Percentiles rank a stretch among this genome's conserved stretches.
These are phyloP conservation scores for Plectrocnemia conspersa DNA, from an alignment of 1,140 invertebrate species.

Conservation along the genomic window DNA sequence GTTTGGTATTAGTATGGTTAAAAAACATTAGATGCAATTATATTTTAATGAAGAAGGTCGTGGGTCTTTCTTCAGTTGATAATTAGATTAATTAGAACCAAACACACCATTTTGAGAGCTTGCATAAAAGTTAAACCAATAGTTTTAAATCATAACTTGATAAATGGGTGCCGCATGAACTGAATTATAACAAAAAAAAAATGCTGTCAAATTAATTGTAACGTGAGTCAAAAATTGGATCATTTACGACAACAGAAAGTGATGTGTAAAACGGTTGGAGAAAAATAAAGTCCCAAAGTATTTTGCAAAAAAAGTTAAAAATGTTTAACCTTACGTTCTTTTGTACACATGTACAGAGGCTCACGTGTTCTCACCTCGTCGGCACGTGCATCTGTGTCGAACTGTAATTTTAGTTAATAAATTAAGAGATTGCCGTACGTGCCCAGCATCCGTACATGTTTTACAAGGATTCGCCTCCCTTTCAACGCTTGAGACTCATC, in stretches of 20 bases:
- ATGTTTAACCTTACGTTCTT: not conserved
- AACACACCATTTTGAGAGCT: no score
- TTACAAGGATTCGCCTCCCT: no score
- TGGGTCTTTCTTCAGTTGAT: no score
- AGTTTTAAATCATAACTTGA: no score
- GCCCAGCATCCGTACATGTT: not conserved
- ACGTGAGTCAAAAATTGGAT: not conserved
- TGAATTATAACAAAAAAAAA: no score
- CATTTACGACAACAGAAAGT: not conserved
- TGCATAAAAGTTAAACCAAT: no score
- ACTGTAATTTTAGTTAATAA: slow-evolving; percentile 21
- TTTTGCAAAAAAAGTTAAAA: not conserved
- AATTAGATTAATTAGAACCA: no score
- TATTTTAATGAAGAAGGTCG: no score
- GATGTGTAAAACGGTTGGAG: not conserved
- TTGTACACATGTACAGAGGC: not conserved
- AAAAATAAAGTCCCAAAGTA: not conserved
- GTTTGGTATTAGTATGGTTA: no score
- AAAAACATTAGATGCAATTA: no score
- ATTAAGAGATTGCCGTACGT: slow-evolving; percentile 9
- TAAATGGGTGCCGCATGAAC: no score
- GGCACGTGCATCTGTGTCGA: slow-evolving; percentile 3
- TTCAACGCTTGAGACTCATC: no score
- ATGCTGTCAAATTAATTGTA: not conserved
- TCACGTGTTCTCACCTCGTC: slow-evolving; percentile 11